phyloP scores from a whole-genome alignment of 2,797 vertebrate species.

The Tolypeutes matacus region DNA sequence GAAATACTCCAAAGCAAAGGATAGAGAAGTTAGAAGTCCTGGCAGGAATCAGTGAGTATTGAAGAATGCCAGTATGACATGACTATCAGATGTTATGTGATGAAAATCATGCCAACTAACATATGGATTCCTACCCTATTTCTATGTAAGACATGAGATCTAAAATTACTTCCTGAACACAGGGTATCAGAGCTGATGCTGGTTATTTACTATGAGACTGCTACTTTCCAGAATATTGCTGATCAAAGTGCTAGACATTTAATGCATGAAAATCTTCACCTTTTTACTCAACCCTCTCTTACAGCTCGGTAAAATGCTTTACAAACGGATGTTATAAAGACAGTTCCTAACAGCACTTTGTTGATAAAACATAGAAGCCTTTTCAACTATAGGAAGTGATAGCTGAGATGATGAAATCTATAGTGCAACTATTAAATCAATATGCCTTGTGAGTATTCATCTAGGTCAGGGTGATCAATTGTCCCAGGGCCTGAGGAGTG shows the following conservation, averaged over 20 bases:
- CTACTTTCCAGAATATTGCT: conserved; percentile 73
- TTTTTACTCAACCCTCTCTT: conserved; percentile 29
- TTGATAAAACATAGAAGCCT: not conserved
- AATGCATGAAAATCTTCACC: conserved; percentile 41
- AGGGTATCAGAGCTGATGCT: conserved; percentile 70
- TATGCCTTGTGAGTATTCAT: not conserved
- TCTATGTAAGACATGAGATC: conserved; percentile 71
- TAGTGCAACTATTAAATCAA: conserved; percentile 46
- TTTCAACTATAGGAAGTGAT: conserved; percentile 34
- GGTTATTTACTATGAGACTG: conserved; percentile 81
- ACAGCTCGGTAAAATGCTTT: conserved; percentile 63
- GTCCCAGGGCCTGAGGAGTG: not conserved
- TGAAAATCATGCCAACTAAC: conserved; percentile 76
- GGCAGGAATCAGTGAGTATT: conserved; percentile 69
- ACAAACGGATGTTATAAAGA: conserved; percentile 57
- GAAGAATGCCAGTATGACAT: conserved; percentile 68
- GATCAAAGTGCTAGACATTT: conserved; percentile 65
- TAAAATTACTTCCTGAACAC: conserved; percentile 82
- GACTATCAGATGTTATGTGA: conserved; percentile 69
- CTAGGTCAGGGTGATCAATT: not conserved
- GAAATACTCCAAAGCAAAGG: conserved; percentile 54
- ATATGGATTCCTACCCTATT: conserved; percentile 77
- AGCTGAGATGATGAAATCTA: not conserved
- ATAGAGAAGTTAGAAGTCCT: conserved; percentile 61
- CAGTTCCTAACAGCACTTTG: not conserved